Base-by-base conservation (phyloP, 2,113 vertebrate species). In the Carassius auratus region DNA sequence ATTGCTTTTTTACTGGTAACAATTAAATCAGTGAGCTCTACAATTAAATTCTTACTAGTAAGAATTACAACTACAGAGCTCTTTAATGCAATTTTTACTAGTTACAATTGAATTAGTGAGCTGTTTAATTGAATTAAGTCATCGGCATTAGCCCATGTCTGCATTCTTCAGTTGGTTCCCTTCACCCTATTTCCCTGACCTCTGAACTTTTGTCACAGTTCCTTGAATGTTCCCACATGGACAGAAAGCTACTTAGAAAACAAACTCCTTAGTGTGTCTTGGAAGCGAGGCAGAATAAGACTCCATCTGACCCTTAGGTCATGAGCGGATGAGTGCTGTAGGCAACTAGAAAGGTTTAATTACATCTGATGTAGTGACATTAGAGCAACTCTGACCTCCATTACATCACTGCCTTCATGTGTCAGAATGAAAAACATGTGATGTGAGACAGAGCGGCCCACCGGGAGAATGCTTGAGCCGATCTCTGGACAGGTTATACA, bases 311-410 rank as follows among this genome's bases (percentile, higher is more conserved):
- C 88, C 88, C 0, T 14, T 0, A 64, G 81, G 87, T 87, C 71
- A 87, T 50, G 84, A 68, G 81, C 89, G 75, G 57, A 85, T 90
- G 84, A 87, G 68, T 78, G 69, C 62, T 57, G 14, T 87, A 77
- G 80, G 26, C 61, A 86, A 50, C 75, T 73, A 19, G 30, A 88
- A 79, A 84, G 85, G 62, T 90, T 88, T 81, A 61, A 90, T 86
- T 84, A 71, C 15, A 81, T 92, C 76, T 83, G 66, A 71, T 4
- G 38, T 8, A 61, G 36, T 45, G 36, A 7, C 77, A 80, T 66
- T 57, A 77, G 19, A 52, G 26, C 62, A 86, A 21, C 23, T 61
- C 66, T 64, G 79, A 21, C 55, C 76, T 79, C 76, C 12, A 23
- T 79, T 42, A 79, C 76, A 61, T 79, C 55, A 79, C 55, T 42